These are phyloP conservation scores for Elaphurus davidianus DNA, from an alignment of 2,113 vertebrate species.

Conservation along the genomic window DNA sequence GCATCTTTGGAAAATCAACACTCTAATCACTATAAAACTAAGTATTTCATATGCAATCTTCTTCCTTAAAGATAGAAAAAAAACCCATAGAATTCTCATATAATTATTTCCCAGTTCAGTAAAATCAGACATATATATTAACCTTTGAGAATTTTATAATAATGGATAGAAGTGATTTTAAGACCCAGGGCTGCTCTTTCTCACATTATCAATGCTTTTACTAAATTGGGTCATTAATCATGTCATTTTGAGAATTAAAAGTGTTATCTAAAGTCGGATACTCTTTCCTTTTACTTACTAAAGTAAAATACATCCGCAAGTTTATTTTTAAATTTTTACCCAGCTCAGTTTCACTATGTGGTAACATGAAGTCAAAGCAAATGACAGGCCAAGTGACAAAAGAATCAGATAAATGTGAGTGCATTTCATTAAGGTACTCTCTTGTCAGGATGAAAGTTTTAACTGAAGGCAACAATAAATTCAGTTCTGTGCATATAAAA, in stretches of 20 bases:
- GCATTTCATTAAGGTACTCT: not conserved
- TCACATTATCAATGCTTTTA: constrained; percentile 58
- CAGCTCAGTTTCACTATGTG: not conserved
- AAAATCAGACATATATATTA: constrained; percentile 42
- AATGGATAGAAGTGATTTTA: constrained; percentile 34
- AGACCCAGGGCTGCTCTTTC: constrained; percentile 48
- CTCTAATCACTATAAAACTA: constrained; percentile 1
- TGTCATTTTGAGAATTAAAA: constrained; percentile 61
- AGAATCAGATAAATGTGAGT: not conserved
- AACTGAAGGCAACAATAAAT: not conserved
- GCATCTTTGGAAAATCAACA: not conserved
- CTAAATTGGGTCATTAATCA: constrained; percentile 76
- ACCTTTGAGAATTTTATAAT: constrained; percentile 54
- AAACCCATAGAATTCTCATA: not conserved
- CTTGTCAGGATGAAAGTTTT: not conserved
- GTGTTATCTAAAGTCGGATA: constrained; percentile 44
- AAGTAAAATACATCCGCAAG: constrained; percentile 1
- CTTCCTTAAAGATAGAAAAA: not conserved
- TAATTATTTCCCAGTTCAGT: not conserved
- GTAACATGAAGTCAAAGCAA: constrained; percentile 4
- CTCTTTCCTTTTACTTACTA: not conserved
- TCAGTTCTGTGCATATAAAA: not conserved
- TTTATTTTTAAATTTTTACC: constrained; percentile 34
- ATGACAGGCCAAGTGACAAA: not conserved
- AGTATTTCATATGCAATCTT: not conserved